Base-by-base conservation (phyloP, 2,888 invertebrate genomes). In the Nomada lathburiana region DNA sequence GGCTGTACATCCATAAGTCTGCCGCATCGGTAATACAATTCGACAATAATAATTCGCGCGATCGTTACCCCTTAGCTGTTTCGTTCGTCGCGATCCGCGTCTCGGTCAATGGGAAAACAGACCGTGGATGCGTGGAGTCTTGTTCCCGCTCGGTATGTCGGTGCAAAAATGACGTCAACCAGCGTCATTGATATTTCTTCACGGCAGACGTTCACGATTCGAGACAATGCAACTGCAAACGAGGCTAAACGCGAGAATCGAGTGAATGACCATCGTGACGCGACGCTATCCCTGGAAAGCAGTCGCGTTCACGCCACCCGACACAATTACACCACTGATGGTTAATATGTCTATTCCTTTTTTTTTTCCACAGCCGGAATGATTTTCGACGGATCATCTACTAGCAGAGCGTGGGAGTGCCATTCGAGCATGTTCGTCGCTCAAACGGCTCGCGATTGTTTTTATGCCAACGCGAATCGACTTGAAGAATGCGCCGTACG, bases 351-450 rank as follows among this genome's bases (percentile, higher is more conserved):
- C 18, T 23, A 36, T 42, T 68, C 4, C 0, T 16, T 47, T 70
- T 57, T 62, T 62, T 47, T 57, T 62, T 62, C 36, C 42, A 11
- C 62, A 59, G 65, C 47, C 9, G 11, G 47, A n/a, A 23, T 50
- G 62, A 73, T 83, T 79, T 83, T 83, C 72, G 65, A 76, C 55
- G 52, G 75, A 70, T 83, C 72, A 63, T 64, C 16, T 3, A 5
- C 52, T 20, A n/a, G 16, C 44, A 11, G 20, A 47, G 62, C 77
- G 77, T 70, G 73, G 65, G 59, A 74, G 73, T 68, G 57, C 29
- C 67, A 76, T 44, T 70, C 52, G 13, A 52, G 20, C 47, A 23
- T 11, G 63, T 16, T 47, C 23, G 55, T 50, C 18, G 69, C 29
- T 55, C 72, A 68, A 65, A 36, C 52, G 65, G 44, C 20, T 20